Conservation (phyloP, 2,113 vertebrate species). For the Montifringilla adamsi region DNA sequence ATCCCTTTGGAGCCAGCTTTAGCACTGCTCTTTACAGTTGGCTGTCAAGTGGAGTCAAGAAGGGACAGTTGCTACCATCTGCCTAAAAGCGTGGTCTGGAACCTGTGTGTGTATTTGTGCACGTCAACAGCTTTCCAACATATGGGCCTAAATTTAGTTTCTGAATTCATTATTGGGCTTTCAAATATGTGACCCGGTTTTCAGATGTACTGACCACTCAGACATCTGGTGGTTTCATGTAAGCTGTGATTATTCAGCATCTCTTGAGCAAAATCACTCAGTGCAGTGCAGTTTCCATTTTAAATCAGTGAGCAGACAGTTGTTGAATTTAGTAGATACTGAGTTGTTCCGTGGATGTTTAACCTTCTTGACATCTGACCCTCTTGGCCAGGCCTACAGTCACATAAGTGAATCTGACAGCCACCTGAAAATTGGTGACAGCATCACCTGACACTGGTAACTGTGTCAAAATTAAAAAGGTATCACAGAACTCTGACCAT, state of each 20-base stretch:
- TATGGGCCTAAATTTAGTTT: conserved; percentile 23
- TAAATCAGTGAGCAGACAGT: neutral
- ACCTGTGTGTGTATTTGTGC: neutral
- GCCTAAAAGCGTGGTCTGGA: neutral
- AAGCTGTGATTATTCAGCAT: conserved; percentile 37
- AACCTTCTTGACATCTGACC: neutral
- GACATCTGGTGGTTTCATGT: conserved; percentile 22
- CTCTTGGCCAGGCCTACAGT: neutral
- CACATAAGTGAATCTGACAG: neutral
- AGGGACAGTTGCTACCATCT: neutral
- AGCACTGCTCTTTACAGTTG: conserved; percentile 7
- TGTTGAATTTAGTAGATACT: neutral
- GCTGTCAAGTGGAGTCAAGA: conserved; percentile 13
- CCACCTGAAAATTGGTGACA: neutral
- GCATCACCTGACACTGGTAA: neutral
- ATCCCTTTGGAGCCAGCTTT: neutral
- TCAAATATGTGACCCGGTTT: conserved; percentile 1
- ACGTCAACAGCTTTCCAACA: neutral
- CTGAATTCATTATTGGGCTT: conserved; percentile 9
- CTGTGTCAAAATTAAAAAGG: neutral
- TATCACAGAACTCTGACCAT: neutral
- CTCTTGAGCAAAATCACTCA: conserved; percentile 22
- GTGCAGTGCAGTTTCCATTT: neutral
- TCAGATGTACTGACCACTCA: conserved; percentile 34
- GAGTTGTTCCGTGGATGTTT: neutral